Percentiles rank a stretch among this genome's conserved stretches.
These are phyloP conservation scores for Chironomus striatipennis DNA, from an alignment of 1,140 invertebrate species.

Conservation along the genomic window DNA sequence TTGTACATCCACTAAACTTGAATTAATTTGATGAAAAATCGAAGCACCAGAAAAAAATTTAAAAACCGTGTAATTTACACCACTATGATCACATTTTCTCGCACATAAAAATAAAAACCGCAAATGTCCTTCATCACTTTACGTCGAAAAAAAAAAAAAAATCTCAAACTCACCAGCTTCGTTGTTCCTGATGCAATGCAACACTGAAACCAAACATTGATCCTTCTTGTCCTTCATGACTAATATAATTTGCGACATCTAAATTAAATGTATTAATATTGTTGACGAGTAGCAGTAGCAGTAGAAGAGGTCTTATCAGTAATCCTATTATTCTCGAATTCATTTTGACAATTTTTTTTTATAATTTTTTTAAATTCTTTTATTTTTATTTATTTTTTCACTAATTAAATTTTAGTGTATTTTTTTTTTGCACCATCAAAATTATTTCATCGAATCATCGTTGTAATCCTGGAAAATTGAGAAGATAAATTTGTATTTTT, in stretches of 20 bases:
- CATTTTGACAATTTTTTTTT: not conserved
- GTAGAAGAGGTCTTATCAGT: conserved; percentile 15
- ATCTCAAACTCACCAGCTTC: conserved; percentile 30
- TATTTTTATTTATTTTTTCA: not conserved
- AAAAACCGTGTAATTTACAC: not conserved
- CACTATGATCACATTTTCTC: too few species aligned
- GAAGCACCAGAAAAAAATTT: too few species aligned
- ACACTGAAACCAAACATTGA: conserved; percentile 40
- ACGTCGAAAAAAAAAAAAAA: conserved; percentile 30
- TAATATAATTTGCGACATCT: conserved; percentile 37
- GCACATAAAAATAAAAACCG: too few species aligned
- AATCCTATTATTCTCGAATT: not conserved
- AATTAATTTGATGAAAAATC: too few species aligned
- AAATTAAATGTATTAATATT: conserved; percentile 33
- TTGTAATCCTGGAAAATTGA: not conserved
- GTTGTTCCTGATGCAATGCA: conserved; percentile 34
- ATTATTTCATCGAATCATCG: not conserved
- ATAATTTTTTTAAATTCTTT: not conserved
- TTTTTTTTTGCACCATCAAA: not conserved
- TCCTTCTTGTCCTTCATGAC: conserved; percentile 33
- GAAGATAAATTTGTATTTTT: not conserved
- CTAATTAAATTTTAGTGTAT: not conserved
- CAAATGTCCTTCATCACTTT: conserved; percentile 28
- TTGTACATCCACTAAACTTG: conserved; percentile 2
- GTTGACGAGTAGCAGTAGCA: not conserved